Conservation (phyloP, 2,113 vertebrate genomes). For the Delphinapterus leucas region DNA sequence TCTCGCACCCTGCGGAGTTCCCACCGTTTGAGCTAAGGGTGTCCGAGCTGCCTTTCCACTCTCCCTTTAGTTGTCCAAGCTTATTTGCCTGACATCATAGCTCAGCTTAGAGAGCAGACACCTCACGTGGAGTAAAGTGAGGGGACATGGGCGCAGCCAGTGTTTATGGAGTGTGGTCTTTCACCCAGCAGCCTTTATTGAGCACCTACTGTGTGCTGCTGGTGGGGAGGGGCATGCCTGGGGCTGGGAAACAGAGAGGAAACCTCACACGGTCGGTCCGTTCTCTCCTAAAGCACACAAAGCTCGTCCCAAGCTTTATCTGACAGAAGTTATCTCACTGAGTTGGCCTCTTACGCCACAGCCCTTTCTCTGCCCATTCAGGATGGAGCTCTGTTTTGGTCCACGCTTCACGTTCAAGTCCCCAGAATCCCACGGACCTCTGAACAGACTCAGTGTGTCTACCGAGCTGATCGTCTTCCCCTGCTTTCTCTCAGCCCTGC, state of each 20-base stretch:
- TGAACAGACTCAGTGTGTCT: background rate
- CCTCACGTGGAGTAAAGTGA: background rate
- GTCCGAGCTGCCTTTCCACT: background rate
- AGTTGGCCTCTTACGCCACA: background rate
- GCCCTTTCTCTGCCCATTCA: accelerated
- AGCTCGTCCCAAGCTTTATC: background rate
- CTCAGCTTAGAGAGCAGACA: background rate
- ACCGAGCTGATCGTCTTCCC: accelerated
- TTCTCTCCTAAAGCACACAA: background rate
- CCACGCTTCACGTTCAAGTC: too few relatives aligned
- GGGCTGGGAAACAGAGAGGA: too few relatives aligned
- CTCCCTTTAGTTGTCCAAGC: background rate
- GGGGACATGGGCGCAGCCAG: background rate
- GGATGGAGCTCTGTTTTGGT: background rate
- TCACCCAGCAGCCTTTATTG: background rate
- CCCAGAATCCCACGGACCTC: background rate
- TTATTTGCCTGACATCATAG: background rate
- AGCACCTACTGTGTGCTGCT: background rate
- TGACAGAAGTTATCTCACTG: accelerated
- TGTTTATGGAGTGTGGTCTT: background rate
- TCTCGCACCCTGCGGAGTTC: background rate
- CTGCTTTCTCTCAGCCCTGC: background rate
- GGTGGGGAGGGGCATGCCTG: background rate
- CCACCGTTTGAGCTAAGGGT: background rate
- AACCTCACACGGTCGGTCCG: accelerated